These are phyloP conservation scores for Phengaris alcon DNA, from an alignment of 2,888 invertebrate species.

Conservation along the genomic window DNA sequence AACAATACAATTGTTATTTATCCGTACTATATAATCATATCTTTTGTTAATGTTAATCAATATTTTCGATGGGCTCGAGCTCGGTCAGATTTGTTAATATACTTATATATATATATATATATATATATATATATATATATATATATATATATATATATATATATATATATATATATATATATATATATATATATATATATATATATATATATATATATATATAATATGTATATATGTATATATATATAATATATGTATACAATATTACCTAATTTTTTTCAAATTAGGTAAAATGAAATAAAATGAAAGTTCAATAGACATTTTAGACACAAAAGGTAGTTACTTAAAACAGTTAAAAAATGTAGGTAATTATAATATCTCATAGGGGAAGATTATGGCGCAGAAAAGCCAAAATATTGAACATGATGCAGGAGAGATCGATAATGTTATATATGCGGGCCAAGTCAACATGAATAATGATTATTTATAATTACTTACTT, in stretches of 20 bases:
- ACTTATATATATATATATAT: too few species aligned
- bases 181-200: too few species aligned
- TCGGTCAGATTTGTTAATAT: too few species aligned
- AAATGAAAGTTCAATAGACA: too few species aligned
- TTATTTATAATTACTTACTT: neutral
- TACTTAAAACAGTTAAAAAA: neutral
- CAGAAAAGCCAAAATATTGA: constrained; percentile 14
- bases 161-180: too few species aligned
- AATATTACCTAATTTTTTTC: too few species aligned
- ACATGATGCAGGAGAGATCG: constrained; percentile 30
- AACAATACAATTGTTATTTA: neutral
- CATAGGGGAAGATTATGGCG: neutral
- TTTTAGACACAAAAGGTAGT: neutral
- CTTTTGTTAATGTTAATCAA: neutral
- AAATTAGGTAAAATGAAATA: too few species aligned
- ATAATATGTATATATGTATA: too few species aligned
- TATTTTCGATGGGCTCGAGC: neutral
- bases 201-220: too few species aligned
- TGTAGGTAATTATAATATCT: neutral
- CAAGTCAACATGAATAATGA: constrained; percentile 1
- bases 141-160: too few species aligned
- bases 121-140: too few species aligned
- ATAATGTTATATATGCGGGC: constrained; percentile 37
- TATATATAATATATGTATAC: too few species aligned
- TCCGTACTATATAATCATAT: neutral